Evolutionary conservation across 2,113 vertebrate species (phyloP).

Genomic region (Stomatorhinus ivindoensis): DNA sequence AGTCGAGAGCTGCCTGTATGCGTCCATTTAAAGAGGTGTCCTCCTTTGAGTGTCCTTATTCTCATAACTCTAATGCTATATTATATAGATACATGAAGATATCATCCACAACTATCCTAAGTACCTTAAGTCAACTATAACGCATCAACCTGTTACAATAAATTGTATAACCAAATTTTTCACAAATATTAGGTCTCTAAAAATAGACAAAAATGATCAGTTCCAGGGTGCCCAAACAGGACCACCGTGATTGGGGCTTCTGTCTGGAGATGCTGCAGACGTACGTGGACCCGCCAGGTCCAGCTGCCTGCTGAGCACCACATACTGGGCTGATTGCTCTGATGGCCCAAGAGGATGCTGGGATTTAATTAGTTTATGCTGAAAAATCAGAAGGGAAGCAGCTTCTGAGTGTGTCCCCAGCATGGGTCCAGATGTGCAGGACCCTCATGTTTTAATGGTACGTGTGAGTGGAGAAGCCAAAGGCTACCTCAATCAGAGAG

Average conservation of each 20-base stretch:
- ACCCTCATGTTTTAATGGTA: neutral
- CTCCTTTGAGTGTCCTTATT: neutral
- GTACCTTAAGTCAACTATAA: neutral
- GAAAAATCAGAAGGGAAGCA: neutral
- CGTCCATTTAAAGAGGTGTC: neutral
- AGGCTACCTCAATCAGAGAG: neutral
- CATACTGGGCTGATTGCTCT: constrained; percentile 10
- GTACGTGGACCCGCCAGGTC: neutral
- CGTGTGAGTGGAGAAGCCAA: neutral
- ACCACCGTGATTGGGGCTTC: neutral
- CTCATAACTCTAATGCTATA: neutral
- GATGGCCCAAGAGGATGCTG: constrained; percentile 15
- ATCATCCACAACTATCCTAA: neutral
- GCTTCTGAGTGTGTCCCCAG: neutral
- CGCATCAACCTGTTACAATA: neutral
- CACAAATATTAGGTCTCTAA: neutral
- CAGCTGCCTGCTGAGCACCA: neutral
- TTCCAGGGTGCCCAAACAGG: neutral
- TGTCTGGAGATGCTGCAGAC: neutral
- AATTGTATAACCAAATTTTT: neutral
- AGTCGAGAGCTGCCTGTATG: neutral
- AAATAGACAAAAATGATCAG: neutral
- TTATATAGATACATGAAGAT: neutral
- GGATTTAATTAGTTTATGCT: constrained; percentile 16
- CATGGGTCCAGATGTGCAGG: neutral